phyloP scores from a whole-genome alignment of 2,113 vertebrate genomes.

The Barnardius zonarius region DNA sequence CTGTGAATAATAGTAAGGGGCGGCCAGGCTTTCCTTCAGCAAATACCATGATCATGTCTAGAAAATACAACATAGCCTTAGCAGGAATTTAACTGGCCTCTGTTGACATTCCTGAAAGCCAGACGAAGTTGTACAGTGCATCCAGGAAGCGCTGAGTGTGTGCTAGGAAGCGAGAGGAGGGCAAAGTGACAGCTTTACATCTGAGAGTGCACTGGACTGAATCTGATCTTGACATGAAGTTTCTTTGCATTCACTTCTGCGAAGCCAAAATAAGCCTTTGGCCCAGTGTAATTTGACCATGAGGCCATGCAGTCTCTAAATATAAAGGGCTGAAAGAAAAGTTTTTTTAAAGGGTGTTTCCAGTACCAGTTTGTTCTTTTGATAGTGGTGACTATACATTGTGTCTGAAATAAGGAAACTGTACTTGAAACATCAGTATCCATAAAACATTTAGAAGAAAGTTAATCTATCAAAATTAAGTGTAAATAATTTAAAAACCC shows the following conservation, averaged over 20 bases:
- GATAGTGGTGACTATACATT: neutral
- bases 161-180: neutral
- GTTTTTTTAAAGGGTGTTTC: neutral
- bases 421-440: neutral
- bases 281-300: neutral
- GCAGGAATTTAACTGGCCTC: neutral
- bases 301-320: neutral
- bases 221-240: neutral
- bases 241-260: neutral
- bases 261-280: neutral
- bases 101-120: constrained; percentile 33
- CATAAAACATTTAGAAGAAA: constrained; percentile 46
- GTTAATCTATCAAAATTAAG: constrained; percentile 56
- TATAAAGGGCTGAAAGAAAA: neutral
- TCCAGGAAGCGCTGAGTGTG: neutral
- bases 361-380: neutral
- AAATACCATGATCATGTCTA: neutral
- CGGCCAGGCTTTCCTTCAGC: neutral
- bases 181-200: neutral
- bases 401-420: neutral
- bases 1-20: neutral
- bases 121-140: neutral
- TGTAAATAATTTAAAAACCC: constrained; percentile 37
- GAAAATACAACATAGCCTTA: neutral
- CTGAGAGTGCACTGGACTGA: accelerated